Evolutionary conservation across 2,797 vertebrate genomes (phyloP).

Genomic region (Alauda arvensis): DNA sequence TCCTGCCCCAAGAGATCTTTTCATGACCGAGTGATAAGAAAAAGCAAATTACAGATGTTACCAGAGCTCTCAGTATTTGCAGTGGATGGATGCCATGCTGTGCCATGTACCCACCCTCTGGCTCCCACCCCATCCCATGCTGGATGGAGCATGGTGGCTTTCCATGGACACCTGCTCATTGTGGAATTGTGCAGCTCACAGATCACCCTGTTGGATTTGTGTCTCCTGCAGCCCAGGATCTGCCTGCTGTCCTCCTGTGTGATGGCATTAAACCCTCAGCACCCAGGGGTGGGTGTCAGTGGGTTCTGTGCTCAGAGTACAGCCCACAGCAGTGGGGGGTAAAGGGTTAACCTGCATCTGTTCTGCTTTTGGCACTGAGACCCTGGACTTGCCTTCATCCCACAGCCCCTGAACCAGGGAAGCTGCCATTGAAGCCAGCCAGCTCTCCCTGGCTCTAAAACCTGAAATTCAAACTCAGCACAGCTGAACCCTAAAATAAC

Average conservation of each 20-base stretch:
- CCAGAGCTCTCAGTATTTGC: neutral
- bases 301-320: neutral
- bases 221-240: neutral
- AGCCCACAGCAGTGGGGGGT: neutral
- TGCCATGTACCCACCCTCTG: neutral
- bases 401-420: neutral
- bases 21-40: neutral
- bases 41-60: neutral
- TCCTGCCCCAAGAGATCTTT: neutral
- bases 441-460: neutral
- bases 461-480: neutral
- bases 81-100: neutral
- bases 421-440: neutral
- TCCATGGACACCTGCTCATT: accelerated
- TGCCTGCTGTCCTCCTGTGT: neutral
- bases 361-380: neutral
- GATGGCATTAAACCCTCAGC: neutral
- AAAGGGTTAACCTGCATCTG: neutral
- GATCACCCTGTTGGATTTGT: accelerated
- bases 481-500: neutral
- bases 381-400: neutral
- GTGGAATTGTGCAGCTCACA: neutral
- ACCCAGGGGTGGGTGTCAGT: neutral
- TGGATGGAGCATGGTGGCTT: accelerated
- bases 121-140: accelerated